A percentile compares a stretch with the other conserved stretches of the same genome.
Conservation (phyloP, 2,888 invertebrate species). For the Microplitis deprimator region DNA sequence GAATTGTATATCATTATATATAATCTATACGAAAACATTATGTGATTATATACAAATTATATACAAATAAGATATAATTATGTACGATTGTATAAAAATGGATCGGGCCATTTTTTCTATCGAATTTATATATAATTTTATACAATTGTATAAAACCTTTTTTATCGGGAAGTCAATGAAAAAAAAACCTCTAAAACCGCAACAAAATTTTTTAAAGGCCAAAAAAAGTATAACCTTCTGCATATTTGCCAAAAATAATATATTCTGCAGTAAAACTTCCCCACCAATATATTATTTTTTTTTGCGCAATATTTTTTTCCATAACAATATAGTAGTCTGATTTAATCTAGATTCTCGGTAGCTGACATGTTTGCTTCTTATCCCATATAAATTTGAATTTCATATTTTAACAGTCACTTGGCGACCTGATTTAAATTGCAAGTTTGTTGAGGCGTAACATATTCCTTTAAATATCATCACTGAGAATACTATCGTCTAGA, state of each 20-base stretch:
- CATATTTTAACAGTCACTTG: slow-evolving; percentile 45
- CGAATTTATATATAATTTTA: too few species aligned
- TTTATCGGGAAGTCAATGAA: too few species aligned
- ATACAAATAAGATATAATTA: too few species aligned
- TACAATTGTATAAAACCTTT: too few species aligned
- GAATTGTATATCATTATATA: too few species aligned
- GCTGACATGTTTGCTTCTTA: slow-evolving; percentile 6
- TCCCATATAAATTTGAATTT: slow-evolving; percentile 49
- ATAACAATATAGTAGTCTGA: neutral
- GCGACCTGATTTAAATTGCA: slow-evolving; percentile 49
- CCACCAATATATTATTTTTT: neutral
- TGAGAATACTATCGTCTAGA: neutral
- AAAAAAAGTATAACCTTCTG: too few species aligned
- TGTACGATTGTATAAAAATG: too few species aligned
- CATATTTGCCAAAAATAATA: neutral
- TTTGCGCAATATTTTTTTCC: neutral
- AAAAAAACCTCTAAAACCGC: too few species aligned
- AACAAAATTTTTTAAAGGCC: too few species aligned
- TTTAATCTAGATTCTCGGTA: slow-evolving; percentile 8
- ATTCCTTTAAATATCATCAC: neutral
- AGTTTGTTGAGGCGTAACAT: slow-evolving; percentile 31
- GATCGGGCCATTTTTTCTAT: too few species aligned
- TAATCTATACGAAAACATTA: too few species aligned
- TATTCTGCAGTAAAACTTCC: neutral
- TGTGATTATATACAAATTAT: too few species aligned